Base-by-base conservation (phyloP, 1,140 invertebrate species). In the Cyclargus thomasi region DNA sequence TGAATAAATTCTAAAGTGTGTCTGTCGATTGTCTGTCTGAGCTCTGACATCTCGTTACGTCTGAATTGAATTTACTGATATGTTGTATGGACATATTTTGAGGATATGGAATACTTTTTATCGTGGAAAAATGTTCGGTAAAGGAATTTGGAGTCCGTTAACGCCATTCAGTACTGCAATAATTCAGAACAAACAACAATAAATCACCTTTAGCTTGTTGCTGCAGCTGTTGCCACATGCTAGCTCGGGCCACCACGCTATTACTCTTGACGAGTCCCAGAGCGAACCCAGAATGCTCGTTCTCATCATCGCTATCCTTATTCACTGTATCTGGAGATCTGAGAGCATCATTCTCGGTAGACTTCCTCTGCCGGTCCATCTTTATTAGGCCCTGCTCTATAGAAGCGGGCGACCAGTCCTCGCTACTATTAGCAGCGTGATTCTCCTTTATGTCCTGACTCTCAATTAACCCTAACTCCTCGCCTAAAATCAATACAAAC, bases 221-320 rank as follows among this genome's bases (percentile, higher is more conserved):
- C 71, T 94, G 93, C 73, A 94, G 71, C 72, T 93, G 92, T 75
- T 93, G 92, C 86, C 93, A 94, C 91, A 94, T 91, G 69, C 90
- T 92, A 55, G 93, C 93, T 70, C 91, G 82, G 18, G 92, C 93
- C 2, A 92, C 91, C 8, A 94, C 93, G 68, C 93, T 93, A 73
- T 92, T 92, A 74, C 92, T 93, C 63, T 92, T 92, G 36, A 89
- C 85, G 57, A 94, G 77, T 3, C 90, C 90, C n/a, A 85, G 72
- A 14, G 82, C 81, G 62, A 83, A 85, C 4, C 82, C 81, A 5
- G 80, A 76, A 65, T 77, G 70, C 16, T 82, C 78, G 14, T 77
- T 76, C 8, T 57, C 71, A 22, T 90, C 86, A 67, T 86, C 89
- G 65, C 87, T 83, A 63, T 82, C 85, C 5, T 71, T 78, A 55